phyloP scores from a whole-genome alignment of 2,797 vertebrate species.

The Paratrypauchen microcephalus region DNA sequence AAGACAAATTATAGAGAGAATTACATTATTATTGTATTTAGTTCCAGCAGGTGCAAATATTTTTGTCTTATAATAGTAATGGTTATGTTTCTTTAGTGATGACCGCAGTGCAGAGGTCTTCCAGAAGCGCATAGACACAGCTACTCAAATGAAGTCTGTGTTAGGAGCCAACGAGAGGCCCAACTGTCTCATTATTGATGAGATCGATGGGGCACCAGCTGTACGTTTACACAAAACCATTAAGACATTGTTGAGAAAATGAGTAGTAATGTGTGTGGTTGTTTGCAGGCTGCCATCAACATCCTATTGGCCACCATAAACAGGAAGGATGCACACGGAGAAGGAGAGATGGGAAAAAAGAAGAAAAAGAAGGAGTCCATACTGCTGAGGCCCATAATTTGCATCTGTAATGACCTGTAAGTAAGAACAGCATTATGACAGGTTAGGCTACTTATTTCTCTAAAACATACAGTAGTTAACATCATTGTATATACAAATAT shows the following conservation, averaged over 20 bases:
- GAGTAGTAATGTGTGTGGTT: background rate
- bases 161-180: slow-evolving; percentile 87
- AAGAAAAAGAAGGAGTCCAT: slow-evolving; percentile 78
- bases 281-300: slow-evolving; percentile 84
- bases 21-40: too few species aligned
- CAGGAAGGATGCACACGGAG: slow-evolving; percentile 73
- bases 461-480: too few species aligned
- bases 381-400: slow-evolving; percentile 90
- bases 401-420: slow-evolving; percentile 97
- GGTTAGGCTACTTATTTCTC: too few species aligned
- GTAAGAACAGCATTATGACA: slow-evolving; percentile 28
- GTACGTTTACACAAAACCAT: slow-evolving; percentile 56
- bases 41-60: too few species aligned
- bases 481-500: too few species aligned
- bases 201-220: slow-evolving; percentile 90
- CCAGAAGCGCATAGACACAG: slow-evolving; percentile 85
- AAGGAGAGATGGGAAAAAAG: slow-evolving; percentile 68
- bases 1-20: too few species aligned
- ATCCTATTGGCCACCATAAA: slow-evolving; percentile 85
- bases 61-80: background rate
- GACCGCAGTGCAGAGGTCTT: slow-evolving; percentile 88
- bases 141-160: slow-evolving; percentile 95
- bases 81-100: slow-evolving; percentile 59
- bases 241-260: background rate
- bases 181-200: slow-evolving; percentile 89